Percentiles rank a stretch among this genome's conserved stretches.
Conservation (phyloP, 2,113 vertebrate genomes). For the Lampris megalopsis region DNA sequence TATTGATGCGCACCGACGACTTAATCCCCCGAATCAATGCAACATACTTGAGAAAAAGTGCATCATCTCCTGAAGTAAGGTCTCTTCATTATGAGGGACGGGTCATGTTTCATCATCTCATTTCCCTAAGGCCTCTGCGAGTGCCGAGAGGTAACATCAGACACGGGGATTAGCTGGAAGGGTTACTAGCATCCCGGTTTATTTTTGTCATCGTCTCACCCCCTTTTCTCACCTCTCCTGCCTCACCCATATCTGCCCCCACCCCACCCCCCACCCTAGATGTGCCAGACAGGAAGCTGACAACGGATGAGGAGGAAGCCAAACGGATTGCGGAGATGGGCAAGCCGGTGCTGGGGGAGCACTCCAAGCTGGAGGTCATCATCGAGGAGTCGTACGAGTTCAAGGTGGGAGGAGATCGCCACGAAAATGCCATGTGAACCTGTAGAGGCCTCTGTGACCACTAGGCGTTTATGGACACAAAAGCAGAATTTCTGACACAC, state of each 20-base stretch:
- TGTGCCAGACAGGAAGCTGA: conserved; percentile 90
- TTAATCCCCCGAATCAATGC: background rate
- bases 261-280: conserved; percentile 82
- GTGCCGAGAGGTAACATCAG: too few relatives aligned
- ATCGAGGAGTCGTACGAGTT: conserved; percentile 99
- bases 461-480: too few relatives aligned
- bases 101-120: too few relatives aligned
- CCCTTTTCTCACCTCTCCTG: conserved; percentile 16
- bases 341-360: conserved; percentile 92
- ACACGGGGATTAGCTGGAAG: conserved; percentile 27
- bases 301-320: conserved; percentile 93
- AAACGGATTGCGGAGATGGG: conserved; percentile 98
- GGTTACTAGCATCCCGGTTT: too few relatives aligned
- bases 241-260: too few relatives aligned
- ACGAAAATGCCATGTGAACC: too few relatives aligned
- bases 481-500: too few relatives aligned
- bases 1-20: too few relatives aligned
- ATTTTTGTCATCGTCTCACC: conserved; percentile 32
- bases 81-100: conserved; percentile 4
- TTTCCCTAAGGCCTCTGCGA: too few relatives aligned
- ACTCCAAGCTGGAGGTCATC: conserved; percentile 96
- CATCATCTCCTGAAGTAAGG: background rate
- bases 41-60: conserved; percentile 9
- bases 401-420: conserved; percentile 85
- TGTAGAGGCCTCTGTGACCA: too few relatives aligned